These are phyloP conservation scores for Panzeria rudis DNA, from an alignment of 2,888 invertebrate genomes.

Conservation along the genomic window DNA sequence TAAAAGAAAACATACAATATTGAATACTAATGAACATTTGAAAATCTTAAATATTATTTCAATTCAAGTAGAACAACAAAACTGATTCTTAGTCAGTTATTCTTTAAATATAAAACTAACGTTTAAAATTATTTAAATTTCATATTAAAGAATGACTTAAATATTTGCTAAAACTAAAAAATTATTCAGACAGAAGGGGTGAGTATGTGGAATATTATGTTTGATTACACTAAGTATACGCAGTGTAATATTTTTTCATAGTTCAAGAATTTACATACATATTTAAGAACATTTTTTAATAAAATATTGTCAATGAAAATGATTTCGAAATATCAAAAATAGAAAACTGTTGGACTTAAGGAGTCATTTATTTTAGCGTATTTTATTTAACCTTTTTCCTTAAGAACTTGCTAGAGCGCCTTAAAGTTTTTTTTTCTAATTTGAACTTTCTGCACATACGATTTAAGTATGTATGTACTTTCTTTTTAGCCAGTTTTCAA, in stretches of 20 bases:
- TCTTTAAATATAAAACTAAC: not conserved
- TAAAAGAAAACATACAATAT: slow-evolving; percentile 65
- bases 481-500: not conserved
- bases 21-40: slow-evolving; percentile 62
- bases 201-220: not conserved
- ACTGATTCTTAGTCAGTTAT: not conserved
- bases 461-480: too few species aligned
- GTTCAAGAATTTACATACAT: too few species aligned
- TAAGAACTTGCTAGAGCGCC: too few species aligned
- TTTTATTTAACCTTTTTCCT: too few species aligned
- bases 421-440: not conserved
- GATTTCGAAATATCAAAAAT: not conserved
- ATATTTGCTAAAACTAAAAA: not conserved
- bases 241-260: not conserved
- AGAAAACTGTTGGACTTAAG: too few species aligned
- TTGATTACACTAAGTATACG: not conserved
- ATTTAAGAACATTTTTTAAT: too few species aligned
- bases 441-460: too few species aligned
- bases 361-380: too few species aligned
- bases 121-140: not conserved
- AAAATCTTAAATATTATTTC: slow-evolving; percentile 54
- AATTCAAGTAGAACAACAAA: slow-evolving; percentile 45
- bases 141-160: slow-evolving; percentile 10
- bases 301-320: too few species aligned
- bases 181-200: not conserved